Conservation (phyloP, 1,140 invertebrate genomes). For the Dufourea novaeangliae region DNA sequence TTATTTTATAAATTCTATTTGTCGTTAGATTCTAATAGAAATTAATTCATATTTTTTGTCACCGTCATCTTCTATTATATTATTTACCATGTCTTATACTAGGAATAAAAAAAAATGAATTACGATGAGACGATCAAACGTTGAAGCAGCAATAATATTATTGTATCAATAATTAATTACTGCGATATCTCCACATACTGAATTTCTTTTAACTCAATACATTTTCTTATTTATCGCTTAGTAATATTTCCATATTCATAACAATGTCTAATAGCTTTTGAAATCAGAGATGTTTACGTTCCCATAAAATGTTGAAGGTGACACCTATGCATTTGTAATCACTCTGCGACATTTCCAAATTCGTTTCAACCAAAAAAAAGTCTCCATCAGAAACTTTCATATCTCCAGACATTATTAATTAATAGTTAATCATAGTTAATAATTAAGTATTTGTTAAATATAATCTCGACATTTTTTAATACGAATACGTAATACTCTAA, state of each 20-base stretch:
- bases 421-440: no score
- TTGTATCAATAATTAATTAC: background rate
- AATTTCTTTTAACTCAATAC: background rate
- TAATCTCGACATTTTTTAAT: no score
- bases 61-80: background rate
- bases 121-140: background rate
- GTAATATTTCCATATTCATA: background rate
- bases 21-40: background rate
- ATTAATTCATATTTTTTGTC: background rate
- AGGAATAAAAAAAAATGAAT: background rate
- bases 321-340: background rate
- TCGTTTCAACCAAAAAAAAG: no score
- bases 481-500: no score
- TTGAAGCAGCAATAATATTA: background rate
- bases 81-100: background rate
- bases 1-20: no score
- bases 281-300: background rate
- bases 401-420: no score
- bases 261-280: no score
- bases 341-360: no score
- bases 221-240: no score
- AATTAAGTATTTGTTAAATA: no score
- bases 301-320: background rate
- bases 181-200: background rate
- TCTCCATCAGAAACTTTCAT: no score